phyloP scores from a whole-genome alignment of 2,113 vertebrate species.

The Agapornis roseicollis region DNA sequence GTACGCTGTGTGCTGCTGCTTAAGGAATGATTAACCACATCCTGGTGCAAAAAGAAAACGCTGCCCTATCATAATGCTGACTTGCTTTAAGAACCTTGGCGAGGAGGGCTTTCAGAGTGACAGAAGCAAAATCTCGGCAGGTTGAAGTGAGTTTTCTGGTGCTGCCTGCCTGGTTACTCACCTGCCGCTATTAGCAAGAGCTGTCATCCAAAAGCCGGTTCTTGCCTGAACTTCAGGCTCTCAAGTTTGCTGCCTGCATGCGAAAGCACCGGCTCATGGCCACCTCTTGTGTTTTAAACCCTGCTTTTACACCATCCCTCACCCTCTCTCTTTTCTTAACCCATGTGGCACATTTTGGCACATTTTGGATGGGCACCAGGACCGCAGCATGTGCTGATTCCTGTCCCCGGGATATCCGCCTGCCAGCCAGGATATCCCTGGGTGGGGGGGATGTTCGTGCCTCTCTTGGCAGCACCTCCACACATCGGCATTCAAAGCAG shows the following conservation, averaged over 20 bases:
- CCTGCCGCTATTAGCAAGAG: not conserved
- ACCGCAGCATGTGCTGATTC: not conserved
- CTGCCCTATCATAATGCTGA: not conserved
- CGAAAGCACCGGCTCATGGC: not conserved
- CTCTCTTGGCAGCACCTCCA: fast-evolving
- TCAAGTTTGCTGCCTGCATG: fast-evolving
- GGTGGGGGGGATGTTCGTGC: not conserved
- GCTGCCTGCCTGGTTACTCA: not conserved
- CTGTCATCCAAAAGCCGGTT: not conserved
- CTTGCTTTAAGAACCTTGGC: not conserved
- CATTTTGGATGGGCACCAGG: not conserved
- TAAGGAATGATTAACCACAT: constrained; percentile 57
- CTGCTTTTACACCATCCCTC: not conserved
- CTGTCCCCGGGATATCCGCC: fast-evolving
- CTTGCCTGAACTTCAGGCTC: not conserved
- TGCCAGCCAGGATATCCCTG: not conserved
- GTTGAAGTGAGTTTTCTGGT: not conserved
- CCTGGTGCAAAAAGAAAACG: constrained; percentile 16
- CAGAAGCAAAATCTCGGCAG: fast-evolving
- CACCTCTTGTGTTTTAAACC: fast-evolving
- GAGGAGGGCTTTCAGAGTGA: not conserved
- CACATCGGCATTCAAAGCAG: fast-evolving
- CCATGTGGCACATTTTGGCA: fast-evolving
- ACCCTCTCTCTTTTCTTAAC: fast-evolving
- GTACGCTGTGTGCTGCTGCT: not conserved